Percentiles rank a stretch among this genome's conserved stretches.
Evolutionary conservation across 1,140 invertebrate species (phyloP).

Genomic region (Portunus trituberculatus): DNA sequence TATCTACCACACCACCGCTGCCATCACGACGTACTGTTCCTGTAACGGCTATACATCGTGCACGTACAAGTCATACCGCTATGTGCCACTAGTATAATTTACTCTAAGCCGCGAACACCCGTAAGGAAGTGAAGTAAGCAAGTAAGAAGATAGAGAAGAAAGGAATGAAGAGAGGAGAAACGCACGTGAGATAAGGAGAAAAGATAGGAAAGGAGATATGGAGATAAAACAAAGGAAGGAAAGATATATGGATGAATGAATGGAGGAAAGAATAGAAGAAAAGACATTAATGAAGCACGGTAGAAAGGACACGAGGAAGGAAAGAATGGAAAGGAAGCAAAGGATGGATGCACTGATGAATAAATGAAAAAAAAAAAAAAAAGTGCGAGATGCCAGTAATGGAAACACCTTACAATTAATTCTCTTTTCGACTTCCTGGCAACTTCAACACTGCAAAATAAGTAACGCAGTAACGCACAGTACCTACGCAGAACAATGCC

Average conservation of each 20-base stretch:
- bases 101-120: too few species aligned
- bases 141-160: not conserved
- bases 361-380: not conserved
- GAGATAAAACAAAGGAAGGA: not conserved
- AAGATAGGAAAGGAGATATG: not conserved
- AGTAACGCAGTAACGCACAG: too few species aligned
- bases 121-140: too few species aligned
- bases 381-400: not conserved
- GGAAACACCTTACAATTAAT: not conserved
- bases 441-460: too few species aligned
- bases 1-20: too few species aligned
- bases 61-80: too few species aligned
- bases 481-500: too few species aligned
- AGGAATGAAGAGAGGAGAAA: not conserved
- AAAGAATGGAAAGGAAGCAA: not conserved
- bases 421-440: too few species aligned
- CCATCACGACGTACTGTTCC: too few species aligned
- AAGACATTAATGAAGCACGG: not conserved
- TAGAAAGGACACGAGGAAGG: not conserved
- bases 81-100: too few species aligned
- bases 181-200: not conserved
- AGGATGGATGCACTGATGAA: not conserved
- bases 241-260: not conserved
- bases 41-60: too few species aligned
- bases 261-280: not conserved